Base-by-base conservation (phyloP, 1,140 invertebrate genomes). In the Bombus polaris region DNA sequence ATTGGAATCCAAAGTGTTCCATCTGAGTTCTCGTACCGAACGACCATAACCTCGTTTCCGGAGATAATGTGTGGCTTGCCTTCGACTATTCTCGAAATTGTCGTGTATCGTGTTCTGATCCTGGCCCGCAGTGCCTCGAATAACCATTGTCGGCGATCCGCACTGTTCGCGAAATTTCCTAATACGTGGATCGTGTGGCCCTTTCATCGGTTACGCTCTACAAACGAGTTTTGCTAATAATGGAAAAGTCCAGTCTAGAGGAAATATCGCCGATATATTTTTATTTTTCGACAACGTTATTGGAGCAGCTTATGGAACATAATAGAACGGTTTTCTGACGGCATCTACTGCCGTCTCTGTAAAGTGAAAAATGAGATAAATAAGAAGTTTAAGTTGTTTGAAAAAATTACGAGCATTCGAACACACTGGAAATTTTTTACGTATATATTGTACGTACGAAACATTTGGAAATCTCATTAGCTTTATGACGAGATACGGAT, bases 1-100 rank as follows among this genome's bases (percentile, higher is more conserved):
- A 79, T 79, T 74, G 78, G 83, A 81, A 85, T 75, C 39, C 71
- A 75, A 76, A 86, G 70, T 70, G 79, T 81, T 82, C 66, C 72
- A 35, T 47, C 80, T 44, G 72, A 82, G 79, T 86, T 86, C 65
- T 25, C 47, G 62, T 68, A 85, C 2, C 71, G 57, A 68, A 75
- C 72, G 59, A 47, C 57, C 62, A 37, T 84, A 85, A 85, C 71
- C 77, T 72, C 70, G 68, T 74, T 85, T 32, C 32, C 71, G 53
- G 2, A 35, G 57, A 79, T 84, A 84, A 84, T 84, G 44, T 62
- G 76, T 72, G 83, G 83, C 75, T 84, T 62, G 74, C 74, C 65
- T 79, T 84, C 75, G 66, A 79, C 37, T 84, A 84, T 79, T 42
- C 83, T 47, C 47, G 66, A 44, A 79, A 84, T 79, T 79, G 66